Base-by-base conservation (phyloP, 2,797 vertebrate genomes). In the Buceros bicornis region DNA sequence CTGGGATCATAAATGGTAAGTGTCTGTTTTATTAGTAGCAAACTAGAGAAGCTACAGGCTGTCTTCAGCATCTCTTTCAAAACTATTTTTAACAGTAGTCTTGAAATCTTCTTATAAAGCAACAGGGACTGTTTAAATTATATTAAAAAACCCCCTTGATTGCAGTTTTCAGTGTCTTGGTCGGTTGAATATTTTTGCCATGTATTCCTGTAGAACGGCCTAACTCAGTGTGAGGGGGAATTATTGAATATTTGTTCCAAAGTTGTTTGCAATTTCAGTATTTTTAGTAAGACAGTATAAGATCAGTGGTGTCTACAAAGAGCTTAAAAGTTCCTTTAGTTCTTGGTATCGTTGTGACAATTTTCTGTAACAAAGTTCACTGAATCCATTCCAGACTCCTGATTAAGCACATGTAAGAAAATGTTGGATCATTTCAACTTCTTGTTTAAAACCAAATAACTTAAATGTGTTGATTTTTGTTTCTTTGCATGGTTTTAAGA, bases 401-500 rank as follows among this genome's bases (percentile, higher is more conserved):
- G 16, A 72, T 82, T 79, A 84, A 61, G 29, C 3, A 0, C 25
- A 11, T 5, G 2, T 62, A 65, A 80, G 60, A 76, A 82, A 77
- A 45, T 15, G 4, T 8, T 71, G n/a, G 18, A 40, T 82, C 66
- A 60, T 58, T 29, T 65, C 64, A 70, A 70, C 17, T 25, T 80
- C 8, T 69, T 82, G 16, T 60, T 77, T 73, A 28, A 78, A 81
- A 69, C 21, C 48, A 31, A 88, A 70, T 72, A 0, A 60, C 48
- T 91, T 56, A 29, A 89, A 29, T 73, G 24, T 82, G 21, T 89
- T 89, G 67, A 42, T 58, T 60, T 84, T 92, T 87, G 48, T 89
- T 82, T 90, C 25, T 91, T 89, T 81, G 67, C 56, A 25, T 58
- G 77, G 61, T 90, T 70, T 67, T 88, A 29, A 65, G 66, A 96